Evolutionary conservation across 2,113 vertebrate genomes (phyloP).

Genomic region (Indri indri): DNA sequence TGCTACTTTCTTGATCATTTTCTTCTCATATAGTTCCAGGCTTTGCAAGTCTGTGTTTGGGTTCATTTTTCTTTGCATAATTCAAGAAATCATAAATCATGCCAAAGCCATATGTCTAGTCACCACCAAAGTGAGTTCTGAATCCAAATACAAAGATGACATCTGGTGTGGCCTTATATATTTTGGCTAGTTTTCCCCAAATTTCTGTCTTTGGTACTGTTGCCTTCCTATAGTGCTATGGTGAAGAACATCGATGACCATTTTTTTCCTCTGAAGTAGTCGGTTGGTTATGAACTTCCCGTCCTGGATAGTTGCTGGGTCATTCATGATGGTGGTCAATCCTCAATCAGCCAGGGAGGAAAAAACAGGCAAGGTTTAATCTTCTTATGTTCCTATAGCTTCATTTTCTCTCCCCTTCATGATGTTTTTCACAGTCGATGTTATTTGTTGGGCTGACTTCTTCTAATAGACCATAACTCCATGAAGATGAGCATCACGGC

Average conservation of each 20-base stretch:
- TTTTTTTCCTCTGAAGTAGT: slow-evolving; percentile 98
- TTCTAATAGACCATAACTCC: too few relatives aligned
- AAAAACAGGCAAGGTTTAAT: neutral
- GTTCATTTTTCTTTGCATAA: slow-evolving; percentile 97
- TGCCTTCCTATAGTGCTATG: slow-evolving; percentile 97
- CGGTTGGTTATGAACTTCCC: slow-evolving; percentile 99
- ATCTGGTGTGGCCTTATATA: slow-evolving; percentile 99
- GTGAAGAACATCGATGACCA: slow-evolving; percentile 98
- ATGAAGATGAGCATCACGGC: too few relatives aligned
- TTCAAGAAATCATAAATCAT: slow-evolving; percentile 99
- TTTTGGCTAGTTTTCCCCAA: slow-evolving; percentile 97
- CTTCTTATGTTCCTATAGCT: neutral
- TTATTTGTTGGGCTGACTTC: neutral
- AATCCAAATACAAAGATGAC: slow-evolving; percentile 99
- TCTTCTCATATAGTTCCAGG: too few relatives aligned
- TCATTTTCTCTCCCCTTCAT: neutral
- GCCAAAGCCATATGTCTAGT: slow-evolving; percentile 98
- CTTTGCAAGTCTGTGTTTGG: too few relatives aligned
- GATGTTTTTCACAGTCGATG: neutral
- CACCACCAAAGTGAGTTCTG: slow-evolving; percentile 97
- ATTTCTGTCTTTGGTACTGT: slow-evolving; percentile 99
- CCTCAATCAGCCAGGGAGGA: too few relatives aligned
- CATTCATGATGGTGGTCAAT: slow-evolving; percentile 82
- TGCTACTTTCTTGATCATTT: too few relatives aligned
- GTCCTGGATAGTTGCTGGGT: slow-evolving; percentile 96